phyloP scores from a whole-genome alignment of 2,113 vertebrate genomes.

The Megalops atlanticus region DNA sequence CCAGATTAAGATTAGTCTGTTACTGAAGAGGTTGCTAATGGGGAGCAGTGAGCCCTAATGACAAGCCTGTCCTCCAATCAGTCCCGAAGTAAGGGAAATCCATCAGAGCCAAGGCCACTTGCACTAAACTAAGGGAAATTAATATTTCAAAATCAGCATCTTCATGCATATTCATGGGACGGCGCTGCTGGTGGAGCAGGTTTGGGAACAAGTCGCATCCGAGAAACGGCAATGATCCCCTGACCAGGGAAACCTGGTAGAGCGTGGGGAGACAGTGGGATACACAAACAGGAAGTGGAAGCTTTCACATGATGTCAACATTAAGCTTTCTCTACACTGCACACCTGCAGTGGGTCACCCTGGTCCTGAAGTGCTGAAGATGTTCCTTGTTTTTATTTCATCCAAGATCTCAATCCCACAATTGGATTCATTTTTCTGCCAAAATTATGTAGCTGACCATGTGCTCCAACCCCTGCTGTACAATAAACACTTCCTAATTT shows the following conservation, averaged over 20 bases:
- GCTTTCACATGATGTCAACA: too few species aligned
- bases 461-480: too few species aligned
- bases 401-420: too few species aligned
- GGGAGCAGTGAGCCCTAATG: background rate
- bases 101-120: background rate
- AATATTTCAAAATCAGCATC: slow-evolving; percentile 27
- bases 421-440: too few species aligned
- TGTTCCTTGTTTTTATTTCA: too few species aligned
- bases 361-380: too few species aligned
- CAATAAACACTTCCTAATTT: too few species aligned
- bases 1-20: too few species aligned
- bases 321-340: too few species aligned
- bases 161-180: slow-evolving; percentile 30
- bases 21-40: background rate
- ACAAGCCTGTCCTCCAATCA: background rate
- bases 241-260: slow-evolving; percentile 3
- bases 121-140: slow-evolving; percentile 13
- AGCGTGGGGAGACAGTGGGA: background rate
- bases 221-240: background rate
- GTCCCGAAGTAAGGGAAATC: background rate
- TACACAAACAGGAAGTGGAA: background rate
- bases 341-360: too few species aligned
- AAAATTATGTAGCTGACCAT: too few species aligned
- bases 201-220: background rate
- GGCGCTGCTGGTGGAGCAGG: background rate